Base-by-base conservation (phyloP, 2,797 vertebrate species). In the Corythornis leucogaster region DNA sequence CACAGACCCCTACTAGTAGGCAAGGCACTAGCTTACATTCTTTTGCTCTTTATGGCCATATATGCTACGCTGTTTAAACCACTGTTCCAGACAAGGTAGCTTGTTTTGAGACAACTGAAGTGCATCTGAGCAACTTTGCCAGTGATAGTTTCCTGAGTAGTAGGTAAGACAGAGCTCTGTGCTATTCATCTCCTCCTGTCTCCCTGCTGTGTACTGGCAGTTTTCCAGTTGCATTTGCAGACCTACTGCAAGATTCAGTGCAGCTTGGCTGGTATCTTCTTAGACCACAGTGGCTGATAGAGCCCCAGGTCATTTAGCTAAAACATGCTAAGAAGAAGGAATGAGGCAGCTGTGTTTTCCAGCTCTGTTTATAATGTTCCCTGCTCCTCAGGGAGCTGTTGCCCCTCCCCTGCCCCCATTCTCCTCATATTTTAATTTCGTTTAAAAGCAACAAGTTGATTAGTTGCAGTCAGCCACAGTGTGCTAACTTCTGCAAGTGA, bases 151-250 rank as follows among this genome's bases (percentile, higher is more conserved):
- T n/a, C 8, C 15, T 9, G 51, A 71, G 62, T 9, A 62, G 74
- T 30, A 80, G 64, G 46, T 70, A 22, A 92, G 73, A 81, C 45
- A 77, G 64, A 84, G n/a, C 63, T 59, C 20, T 57, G 30, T 51
- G 57, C 77, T 85, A 1, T 13, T n/a, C 33, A 85, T 51, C 86
- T 90, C 35, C 54, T n/a, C 45, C 11, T 45, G 11, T 30, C 54
- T 38, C 28, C 55, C 70, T 94, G 28, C 64, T 80, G 53, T 30
- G 48, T 38, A 5, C 81, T 67, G 91, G 48, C 26, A 59, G 16
- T 31, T 86, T 71, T 53, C 48, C 11, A 28, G 84, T 35, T 89
- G 24, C 28, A 8, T 93, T 87, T 96, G 77, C 55, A 87, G 58
- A 51, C 77, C 38, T 73, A 16, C 16, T 75, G 33, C 15, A 57